Evolutionary conservation across 2,888 invertebrate species (phyloP), one percentile per base, ranked within the genome.

Genomic region (Dyspetes luteomarginatus): DNA sequence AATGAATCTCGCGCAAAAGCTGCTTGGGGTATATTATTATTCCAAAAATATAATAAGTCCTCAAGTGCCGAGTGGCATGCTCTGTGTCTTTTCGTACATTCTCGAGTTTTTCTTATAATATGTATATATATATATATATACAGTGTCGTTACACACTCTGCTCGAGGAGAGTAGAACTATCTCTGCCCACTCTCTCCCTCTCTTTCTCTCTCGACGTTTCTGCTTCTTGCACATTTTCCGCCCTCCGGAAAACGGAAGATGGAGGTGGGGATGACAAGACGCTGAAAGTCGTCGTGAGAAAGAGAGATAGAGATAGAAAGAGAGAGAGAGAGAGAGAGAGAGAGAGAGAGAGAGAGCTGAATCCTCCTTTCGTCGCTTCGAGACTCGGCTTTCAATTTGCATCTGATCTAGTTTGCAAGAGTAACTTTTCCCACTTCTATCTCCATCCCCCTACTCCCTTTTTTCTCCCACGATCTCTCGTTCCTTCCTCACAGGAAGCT

Each of bases 331-430:
- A 56, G 19, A 41, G 15, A 50, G 15, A 36, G 17, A 71, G 60
- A 50, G 24, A 50, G 52, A 50, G n/a, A 19, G 72, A 36, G 36
- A 62, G 50, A 52, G 50, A 28, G 58, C 22, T 43, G 60, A 67
- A 80, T 67, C 48, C 76, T 26, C 67, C 71, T 76, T 80, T 80
- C 72, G 76, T 41, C 67, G 62, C 74, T 76, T 24, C 80, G 43
- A 60, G 75, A 71, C 80, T 76, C 67, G 62, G 55, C 79, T 82
- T 79, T 72, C 80, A 80, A 81, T 82, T 82, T 82, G 78, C 82
- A 82, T 82, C 77, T 80, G 77, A 82, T 82, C 80, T 68, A 78
- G 78, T 82, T 72, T 80, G 67, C 62, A 62, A 69, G 82, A 78
- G 77, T 74, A 82, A 80, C 80, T 82, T 80, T 80, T 72, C 55